phyloP scores from a whole-genome alignment of 2,888 invertebrate genomes.

The Harmothoe impar region DNA sequence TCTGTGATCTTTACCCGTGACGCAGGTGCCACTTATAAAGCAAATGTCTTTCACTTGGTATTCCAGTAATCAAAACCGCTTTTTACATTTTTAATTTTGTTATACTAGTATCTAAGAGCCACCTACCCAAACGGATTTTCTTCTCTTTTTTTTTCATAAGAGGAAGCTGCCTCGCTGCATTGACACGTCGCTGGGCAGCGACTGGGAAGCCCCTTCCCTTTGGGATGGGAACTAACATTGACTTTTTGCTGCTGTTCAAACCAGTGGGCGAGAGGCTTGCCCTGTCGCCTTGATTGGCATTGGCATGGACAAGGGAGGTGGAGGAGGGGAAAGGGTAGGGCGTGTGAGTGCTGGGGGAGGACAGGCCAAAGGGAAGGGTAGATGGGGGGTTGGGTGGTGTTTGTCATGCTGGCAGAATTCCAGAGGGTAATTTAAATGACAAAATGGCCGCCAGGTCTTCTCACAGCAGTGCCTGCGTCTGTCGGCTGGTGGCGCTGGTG shows the following conservation, averaged over 20 bases:
- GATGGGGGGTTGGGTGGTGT: neutral
- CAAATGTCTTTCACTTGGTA: constrained; percentile 7
- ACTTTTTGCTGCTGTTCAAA: constrained; percentile 38
- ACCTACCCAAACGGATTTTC: no score
- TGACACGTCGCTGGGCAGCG: no score
- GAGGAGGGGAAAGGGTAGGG: no score
- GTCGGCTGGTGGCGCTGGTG: constrained; percentile 1
- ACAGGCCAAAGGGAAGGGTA: no score
- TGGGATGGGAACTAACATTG: neutral
- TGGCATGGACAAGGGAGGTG: neutral
- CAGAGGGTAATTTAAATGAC: constrained; percentile 31
- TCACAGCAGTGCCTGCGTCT: neutral
- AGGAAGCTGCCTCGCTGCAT: no score
- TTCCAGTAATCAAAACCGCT: neutral
- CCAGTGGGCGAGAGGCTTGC: neutral
- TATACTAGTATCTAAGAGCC: no score
- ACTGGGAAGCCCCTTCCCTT: no score
- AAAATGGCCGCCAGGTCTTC: constrained; percentile 8
- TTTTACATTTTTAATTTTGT: no score
- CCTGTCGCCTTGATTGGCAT: constrained; percentile 23
- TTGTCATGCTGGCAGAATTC: neutral
- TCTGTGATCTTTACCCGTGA: neutral
- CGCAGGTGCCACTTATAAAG: neutral
- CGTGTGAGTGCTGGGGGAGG: no score
- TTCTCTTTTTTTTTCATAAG: no score